Base-by-base conservation (phyloP, 2,797 vertebrate species). In the Geotrypetes seraphini region DNA sequence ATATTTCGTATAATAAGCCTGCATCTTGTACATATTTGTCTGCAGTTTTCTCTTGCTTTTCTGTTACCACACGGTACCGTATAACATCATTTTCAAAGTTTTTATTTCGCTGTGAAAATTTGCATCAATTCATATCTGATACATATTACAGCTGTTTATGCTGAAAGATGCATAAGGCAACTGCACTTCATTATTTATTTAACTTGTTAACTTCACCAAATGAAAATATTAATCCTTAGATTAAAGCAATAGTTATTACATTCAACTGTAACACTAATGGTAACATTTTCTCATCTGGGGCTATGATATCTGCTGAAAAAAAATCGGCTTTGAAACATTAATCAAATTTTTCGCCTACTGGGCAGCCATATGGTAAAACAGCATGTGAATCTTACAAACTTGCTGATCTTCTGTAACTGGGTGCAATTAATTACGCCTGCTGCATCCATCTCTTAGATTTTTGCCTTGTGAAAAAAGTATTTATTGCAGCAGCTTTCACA, bases 341-440 rank as follows among this genome's bases (percentile, higher is more conserved):
- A 98, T 98, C 95, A 98, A 95, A 94, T 93, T 92, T 95, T 97
- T 96, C 89, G 93, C 94, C 94, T 95, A 96, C 92, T 97, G 94
- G 90, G 93, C 89, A 92, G 85, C 91, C 95, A 97, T 96, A 97
- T 98, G 95, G 95, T 80, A 84, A 79, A 96, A 88, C 95, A 97
- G 94, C 92, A 96, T 87, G 92, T 88, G 91, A 85, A 91, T 87
- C 85, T 86, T 81, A 85, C 90, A 97, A 94, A 98, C 91, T 95
- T 97, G 95, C 94, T 97, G 95, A 98, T 97, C 89, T 88, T 84
- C 89, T 88, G 94, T 97, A 96, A 98, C 90, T 85, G 90, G 86
- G 87, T 90, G 90, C 92, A 94, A 97, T 98, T 98, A 97, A 97
- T 97, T 97, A 94, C 86, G 84, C 89, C 86, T 79, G 87, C 93